Evolutionary conservation across 2,888 invertebrate species (phyloP).

Genomic region (Thysanoteuthis rhombus): DNA sequence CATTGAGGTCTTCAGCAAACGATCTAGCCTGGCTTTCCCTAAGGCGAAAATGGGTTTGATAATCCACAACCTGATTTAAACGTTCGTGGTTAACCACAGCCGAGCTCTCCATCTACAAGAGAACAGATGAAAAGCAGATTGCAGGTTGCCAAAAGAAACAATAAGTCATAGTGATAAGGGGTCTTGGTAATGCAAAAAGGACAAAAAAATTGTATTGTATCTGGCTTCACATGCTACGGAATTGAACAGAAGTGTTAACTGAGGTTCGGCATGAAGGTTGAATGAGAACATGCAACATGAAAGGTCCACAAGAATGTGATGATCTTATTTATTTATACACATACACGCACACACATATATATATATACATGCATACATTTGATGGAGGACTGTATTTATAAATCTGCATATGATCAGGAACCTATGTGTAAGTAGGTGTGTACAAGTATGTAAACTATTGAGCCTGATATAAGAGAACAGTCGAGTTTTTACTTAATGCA

Average conservation of each 20-base stretch:
- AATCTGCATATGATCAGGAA: background rate
- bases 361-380: background rate
- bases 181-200: background rate
- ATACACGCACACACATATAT: background rate
- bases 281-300: background rate
- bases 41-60: slow-evolving; percentile 95
- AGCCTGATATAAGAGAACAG: too few species aligned
- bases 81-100: slow-evolving; percentile 90
- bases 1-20: slow-evolving; percentile 95
- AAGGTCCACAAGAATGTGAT: background rate
- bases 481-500: too few species aligned
- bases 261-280: background rate
- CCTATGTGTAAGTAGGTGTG: background rate
- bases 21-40: slow-evolving; percentile 94
- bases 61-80: slow-evolving; percentile 87
- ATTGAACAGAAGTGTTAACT: too few species aligned
- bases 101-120: slow-evolving; percentile 88
- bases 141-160: slow-evolving; percentile 23
- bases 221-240: background rate
- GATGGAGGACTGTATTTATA: background rate
- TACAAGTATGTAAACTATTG: background rate
- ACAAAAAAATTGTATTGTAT: background rate
- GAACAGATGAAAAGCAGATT: slow-evolving; percentile 33
- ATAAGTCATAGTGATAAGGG: background rate
- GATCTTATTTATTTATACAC: background rate